Evolutionary conservation across 2,888 invertebrate species (phyloP).

Genomic region (Hirtodrosophila histrioides): DNA sequence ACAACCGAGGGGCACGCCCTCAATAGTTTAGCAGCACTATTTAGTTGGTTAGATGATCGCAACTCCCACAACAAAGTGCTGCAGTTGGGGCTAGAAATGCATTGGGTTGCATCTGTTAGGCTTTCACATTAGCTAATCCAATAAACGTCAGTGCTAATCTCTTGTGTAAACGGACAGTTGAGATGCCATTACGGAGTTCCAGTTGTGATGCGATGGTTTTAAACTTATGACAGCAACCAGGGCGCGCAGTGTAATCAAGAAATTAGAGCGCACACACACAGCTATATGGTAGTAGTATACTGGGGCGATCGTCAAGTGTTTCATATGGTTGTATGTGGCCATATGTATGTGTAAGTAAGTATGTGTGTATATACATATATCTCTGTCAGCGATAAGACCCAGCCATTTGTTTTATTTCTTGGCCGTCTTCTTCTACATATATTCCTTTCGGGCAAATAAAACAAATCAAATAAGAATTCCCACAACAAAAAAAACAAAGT

Average conservation of each 20-base stretch:
- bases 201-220: constrained; percentile 29
- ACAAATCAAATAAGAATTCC: constrained; percentile 61
- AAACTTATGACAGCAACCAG: constrained; percentile 18
- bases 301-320: constrained; percentile 33
- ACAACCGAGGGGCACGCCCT: too few relatives aligned
- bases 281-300: neutral
- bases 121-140: constrained; percentile 31
- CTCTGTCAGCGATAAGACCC: constrained; percentile 28
- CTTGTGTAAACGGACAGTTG: constrained; percentile 47
- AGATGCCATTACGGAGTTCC: constrained; percentile 7
- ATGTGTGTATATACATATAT: neutral
- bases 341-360: constrained; percentile 1
- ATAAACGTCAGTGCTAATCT: constrained; percentile 59
- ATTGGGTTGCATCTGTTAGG: constrained; percentile 33
- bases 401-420: constrained; percentile 45
- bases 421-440: constrained; percentile 28
- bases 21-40: too few relatives aligned
- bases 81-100: constrained; percentile 14
- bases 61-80: too few relatives aligned
- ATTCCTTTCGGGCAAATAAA: constrained; percentile 36
- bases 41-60: neutral
- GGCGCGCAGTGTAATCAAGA: constrained; percentile 65
- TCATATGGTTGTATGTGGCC: constrained; percentile 1
- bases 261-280: constrained; percentile 62
- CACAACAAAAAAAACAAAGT: constrained; percentile 30